Percentiles rank a stretch among this genome's conserved stretches.
These are phyloP conservation scores for Ferdinandea cuprea DNA, from an alignment of 2,888 invertebrate species.

Conservation along the genomic window DNA sequence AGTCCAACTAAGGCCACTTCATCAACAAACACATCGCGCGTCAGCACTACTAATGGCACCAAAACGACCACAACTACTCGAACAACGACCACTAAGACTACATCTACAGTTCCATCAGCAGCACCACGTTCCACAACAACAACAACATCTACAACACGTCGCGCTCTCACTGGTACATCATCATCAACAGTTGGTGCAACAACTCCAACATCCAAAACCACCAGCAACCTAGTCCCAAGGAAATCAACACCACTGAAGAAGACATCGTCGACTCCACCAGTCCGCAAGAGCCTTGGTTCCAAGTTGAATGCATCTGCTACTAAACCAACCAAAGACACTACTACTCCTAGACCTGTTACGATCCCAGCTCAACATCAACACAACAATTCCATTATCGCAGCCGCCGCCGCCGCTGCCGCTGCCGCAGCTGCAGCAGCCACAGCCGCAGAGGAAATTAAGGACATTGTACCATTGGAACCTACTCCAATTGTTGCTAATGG, in stretches of 20 bases:
- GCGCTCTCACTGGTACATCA: constrained; percentile 59
- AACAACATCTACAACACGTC: constrained; percentile 56
- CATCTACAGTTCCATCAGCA: constrained; percentile 65
- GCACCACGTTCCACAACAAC: constrained; percentile 58
- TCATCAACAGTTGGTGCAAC: constrained; percentile 58
- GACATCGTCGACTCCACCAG: constrained; percentile 62
- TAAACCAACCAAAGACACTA: constrained; percentile 73
- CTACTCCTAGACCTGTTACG: constrained; percentile 63
- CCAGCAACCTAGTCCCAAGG: constrained; percentile 65
- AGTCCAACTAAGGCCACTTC: constrained; percentile 72
- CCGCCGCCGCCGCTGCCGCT: not conserved
- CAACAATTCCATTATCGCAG: constrained; percentile 50
- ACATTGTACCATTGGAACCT: constrained; percentile 1
- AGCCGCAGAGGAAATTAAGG: constrained; percentile 32
- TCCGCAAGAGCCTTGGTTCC: constrained; percentile 64
- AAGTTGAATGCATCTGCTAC: constrained; percentile 64
- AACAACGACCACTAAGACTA: constrained; percentile 67
- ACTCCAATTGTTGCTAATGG: constrained; percentile 31
- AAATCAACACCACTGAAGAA: constrained; percentile 71
- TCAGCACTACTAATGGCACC: constrained; percentile 62
- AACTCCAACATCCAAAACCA: constrained; percentile 67
- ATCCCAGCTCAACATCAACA: constrained; percentile 58
- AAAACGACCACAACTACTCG: constrained; percentile 66
- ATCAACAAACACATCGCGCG: constrained; percentile 63
- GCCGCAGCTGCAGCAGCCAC: not conserved